phyloP scores from a whole-genome alignment of 1,140 invertebrate genomes.

The Asobara japonica region DNA sequence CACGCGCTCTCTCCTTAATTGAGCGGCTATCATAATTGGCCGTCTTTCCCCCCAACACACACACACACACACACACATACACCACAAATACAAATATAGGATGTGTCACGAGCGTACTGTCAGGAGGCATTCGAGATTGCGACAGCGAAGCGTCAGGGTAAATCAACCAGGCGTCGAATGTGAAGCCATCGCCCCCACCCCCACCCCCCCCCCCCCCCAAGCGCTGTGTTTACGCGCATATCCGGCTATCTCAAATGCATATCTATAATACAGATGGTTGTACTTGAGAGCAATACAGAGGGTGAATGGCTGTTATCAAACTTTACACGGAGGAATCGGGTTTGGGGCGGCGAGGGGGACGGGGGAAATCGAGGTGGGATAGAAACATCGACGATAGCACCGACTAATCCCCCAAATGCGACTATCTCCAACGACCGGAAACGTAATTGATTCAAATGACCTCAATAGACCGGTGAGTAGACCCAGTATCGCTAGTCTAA shows the following conservation, averaged over 20 bases:
- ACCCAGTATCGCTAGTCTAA: constrained; percentile 21
- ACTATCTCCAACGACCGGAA: constrained; percentile 33
- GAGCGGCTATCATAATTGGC: constrained; percentile 30
- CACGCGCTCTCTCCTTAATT: not conserved
- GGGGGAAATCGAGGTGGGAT: not conserved
- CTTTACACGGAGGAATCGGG: constrained; percentile 14
- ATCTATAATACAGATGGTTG: not conserved
- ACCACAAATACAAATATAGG: constrained; percentile 13
- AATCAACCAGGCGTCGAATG: constrained; percentile 32
- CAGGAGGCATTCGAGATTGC: constrained; percentile 14
- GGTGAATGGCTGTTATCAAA: constrained; percentile 34
- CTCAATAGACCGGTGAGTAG: constrained; percentile 23
- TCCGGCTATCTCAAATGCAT: constrained; percentile 1
- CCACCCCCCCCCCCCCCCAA: constrained; percentile 5
- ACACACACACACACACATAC: not conserved
- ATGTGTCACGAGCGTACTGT: not conserved
- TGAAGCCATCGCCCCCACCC: not conserved
- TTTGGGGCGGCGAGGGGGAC: not conserved
- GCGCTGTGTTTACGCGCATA: constrained; percentile 22
- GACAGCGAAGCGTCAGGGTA: constrained; percentile 18
- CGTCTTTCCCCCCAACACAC: too few species aligned
- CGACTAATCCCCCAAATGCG: constrained; percentile 34
- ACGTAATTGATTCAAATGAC: constrained; percentile 41
- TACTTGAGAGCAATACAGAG: constrained; percentile 2
- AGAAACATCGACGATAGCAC: constrained; percentile 29